A percentile compares a stretch with the other conserved stretches of the same genome.
Conservation (phyloP, 2,888 invertebrate genomes). For the Cataglyphis livida region DNA sequence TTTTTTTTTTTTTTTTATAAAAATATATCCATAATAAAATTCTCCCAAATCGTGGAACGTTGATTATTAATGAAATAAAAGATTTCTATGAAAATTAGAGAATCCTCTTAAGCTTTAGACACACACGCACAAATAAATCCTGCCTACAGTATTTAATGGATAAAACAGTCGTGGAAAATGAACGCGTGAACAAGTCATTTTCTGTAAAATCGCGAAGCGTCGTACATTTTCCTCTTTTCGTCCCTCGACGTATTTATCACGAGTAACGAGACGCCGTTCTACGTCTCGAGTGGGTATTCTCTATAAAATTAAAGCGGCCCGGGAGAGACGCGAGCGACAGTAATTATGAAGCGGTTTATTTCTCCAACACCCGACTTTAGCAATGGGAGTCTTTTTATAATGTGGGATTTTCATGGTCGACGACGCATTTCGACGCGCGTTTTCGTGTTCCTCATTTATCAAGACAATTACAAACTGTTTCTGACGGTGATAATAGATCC, state of each 20-base stretch:
- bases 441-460: neutral
- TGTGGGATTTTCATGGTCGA: slow-evolving; percentile 25
- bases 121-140: neutral
- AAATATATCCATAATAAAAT: neutral
- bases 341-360: slow-evolving; percentile 46
- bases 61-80: neutral
- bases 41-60: neutral
- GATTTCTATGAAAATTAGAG: neutral
- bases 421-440: slow-evolving; percentile 1
- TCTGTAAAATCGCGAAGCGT: slow-evolving; percentile 8
- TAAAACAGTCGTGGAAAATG: neutral
- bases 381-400: slow-evolving; percentile 24
- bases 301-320: slow-evolving; percentile 44
- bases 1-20: neutral
- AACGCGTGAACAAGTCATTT: slow-evolving; percentile 16
- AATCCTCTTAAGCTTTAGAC: neutral
- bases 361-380: slow-evolving; percentile 9
- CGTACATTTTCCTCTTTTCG: slow-evolving; percentile 12
- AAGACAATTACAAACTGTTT: neutral
- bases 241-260: slow-evolving; percentile 32
- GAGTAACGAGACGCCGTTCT: slow-evolving; percentile 30
- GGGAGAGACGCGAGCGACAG: slow-evolving; percentile 45
- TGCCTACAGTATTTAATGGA: neutral
- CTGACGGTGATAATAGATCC: neutral
- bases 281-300: slow-evolving; percentile 16